Conservation (phyloP, 2,797 vertebrate species). For the Vireo griseus region DNA sequence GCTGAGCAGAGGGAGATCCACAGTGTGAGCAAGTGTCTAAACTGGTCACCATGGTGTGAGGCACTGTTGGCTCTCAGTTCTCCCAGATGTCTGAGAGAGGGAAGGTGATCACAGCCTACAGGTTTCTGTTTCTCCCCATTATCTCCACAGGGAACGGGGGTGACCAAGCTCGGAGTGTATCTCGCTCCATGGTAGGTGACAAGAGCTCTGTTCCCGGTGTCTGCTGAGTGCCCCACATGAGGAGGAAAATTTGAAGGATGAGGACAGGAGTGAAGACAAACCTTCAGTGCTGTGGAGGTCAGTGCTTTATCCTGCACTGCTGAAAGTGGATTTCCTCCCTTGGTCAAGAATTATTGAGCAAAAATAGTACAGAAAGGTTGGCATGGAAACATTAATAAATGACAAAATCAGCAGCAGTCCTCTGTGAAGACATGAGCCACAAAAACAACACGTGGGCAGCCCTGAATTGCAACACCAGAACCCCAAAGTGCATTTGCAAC, state of each 20-base stretch:
- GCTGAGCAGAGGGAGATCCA: neutral
- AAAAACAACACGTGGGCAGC: neutral
- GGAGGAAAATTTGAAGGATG: neutral
- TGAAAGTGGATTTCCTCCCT: neutral
- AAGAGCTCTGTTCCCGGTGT: fast-evolving
- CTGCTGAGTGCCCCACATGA: neutral
- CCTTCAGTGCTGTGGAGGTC: neutral
- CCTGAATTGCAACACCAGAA: neutral
- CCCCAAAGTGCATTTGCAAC: neutral
- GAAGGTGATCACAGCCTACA: neutral
- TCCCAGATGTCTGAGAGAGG: neutral
- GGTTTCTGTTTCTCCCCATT: neutral
- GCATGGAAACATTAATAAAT: neutral
- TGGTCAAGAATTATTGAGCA: neutral
- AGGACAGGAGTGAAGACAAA: neutral
- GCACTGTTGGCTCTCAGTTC: neutral
- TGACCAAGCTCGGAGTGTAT: neutral
- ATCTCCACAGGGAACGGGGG: neutral
- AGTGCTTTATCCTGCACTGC: neutral
- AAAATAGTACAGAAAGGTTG: neutral
- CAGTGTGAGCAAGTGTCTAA: fast-evolving
- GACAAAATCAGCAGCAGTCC: neutral
- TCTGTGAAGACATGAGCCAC: neutral
- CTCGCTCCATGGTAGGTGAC: fast-evolving
- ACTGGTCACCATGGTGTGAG: fast-evolving